phyloP scores from a whole-genome alignment of 2,797 vertebrate genomes.

The Otolemur crassicaudatus region DNA sequence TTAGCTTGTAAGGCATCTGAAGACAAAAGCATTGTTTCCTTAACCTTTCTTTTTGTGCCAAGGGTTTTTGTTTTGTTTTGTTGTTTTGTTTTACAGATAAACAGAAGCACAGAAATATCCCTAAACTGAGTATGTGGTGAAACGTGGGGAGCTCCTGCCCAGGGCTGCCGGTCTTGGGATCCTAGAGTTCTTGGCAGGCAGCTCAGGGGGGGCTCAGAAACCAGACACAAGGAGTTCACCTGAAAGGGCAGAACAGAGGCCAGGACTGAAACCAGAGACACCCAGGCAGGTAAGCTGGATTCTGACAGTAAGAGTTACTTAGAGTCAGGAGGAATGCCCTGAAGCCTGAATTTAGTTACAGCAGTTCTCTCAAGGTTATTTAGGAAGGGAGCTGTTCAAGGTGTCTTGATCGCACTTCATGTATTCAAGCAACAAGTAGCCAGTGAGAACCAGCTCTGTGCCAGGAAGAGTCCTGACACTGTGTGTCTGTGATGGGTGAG shows the following conservation, averaged over 20 bases:
- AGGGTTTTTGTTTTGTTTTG: neutral
- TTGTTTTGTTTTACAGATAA: neutral
- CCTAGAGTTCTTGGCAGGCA: neutral
- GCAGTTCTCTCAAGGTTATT: neutral
- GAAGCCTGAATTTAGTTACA: neutral
- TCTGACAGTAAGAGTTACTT: neutral
- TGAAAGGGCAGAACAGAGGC: neutral
- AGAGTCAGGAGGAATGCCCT: neutral
- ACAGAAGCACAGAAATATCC: neutral
- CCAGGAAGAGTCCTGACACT: neutral
- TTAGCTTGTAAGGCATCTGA: neutral
- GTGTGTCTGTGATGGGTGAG: no score
- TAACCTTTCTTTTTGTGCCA: neutral
- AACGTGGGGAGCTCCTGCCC: neutral
- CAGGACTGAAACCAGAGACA: neutral
- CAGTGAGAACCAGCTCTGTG: neutral
- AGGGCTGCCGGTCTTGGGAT: neutral
- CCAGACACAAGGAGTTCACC: neutral
- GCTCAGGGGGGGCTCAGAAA: neutral
- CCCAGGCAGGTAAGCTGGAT: neutral
- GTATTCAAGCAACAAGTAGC: neutral
- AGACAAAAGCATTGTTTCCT: neutral
- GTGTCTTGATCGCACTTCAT: neutral
- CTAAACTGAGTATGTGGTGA: neutral
- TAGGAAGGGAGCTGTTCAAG: neutral